phyloP scores from a whole-genome alignment of 2,113 vertebrate genomes.

The Phylloscopus whistleri region DNA sequence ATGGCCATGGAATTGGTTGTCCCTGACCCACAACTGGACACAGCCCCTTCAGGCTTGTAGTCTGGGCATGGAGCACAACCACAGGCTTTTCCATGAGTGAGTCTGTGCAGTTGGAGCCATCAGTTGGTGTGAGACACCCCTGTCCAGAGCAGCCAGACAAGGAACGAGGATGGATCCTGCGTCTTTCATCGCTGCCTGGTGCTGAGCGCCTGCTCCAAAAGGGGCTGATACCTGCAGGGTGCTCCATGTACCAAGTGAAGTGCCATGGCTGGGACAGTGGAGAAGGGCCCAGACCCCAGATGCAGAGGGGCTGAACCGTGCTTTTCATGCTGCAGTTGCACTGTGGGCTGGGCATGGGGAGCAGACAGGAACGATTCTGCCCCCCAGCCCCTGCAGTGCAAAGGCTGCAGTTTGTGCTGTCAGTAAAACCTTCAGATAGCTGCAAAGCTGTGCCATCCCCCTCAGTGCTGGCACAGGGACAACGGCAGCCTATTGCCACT shows the following conservation, averaged over 20 bases:
- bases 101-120: not conserved
- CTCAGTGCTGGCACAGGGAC: not conserved
- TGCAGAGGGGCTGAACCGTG: not conserved
- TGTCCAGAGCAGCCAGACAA: not conserved
- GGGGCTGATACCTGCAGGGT: not conserved
- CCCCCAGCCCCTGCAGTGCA: not conserved
- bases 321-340: not conserved
- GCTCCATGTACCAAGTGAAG: not conserved
- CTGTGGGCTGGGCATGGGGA: not conserved
- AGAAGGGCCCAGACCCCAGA: not conserved
- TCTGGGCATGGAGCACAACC: not conserved
- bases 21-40: not conserved
- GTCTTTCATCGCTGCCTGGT: accelerated
- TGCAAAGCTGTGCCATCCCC: not conserved
- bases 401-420: not conserved
- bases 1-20: not conserved
- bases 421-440: not conserved
- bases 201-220: not conserved
- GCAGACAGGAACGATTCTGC: not conserved
- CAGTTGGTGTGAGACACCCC: not conserved
- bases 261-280: not conserved
- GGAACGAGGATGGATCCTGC: not conserved
- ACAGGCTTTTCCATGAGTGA: not conserved
- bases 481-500: not conserved
- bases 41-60: not conserved